Conservation (phyloP, 1,140 invertebrate species). For the Papilio dardanus region DNA sequence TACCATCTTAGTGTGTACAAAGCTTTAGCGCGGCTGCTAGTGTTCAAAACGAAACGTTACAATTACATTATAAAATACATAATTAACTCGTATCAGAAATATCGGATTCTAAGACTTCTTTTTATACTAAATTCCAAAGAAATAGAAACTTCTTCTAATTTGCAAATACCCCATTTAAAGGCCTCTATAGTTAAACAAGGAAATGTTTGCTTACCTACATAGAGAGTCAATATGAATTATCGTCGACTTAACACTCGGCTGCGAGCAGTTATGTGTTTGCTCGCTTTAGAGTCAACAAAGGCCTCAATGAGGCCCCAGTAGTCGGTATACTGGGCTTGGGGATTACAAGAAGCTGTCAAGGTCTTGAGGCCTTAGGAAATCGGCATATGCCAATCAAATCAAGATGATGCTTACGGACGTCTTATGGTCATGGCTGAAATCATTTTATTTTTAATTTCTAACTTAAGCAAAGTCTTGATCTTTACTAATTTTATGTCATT, state of each 20-base stretch:
- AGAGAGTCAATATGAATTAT: conserved; percentile 41
- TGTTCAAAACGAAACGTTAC: too few relatives aligned
- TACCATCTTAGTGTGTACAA: too few relatives aligned
- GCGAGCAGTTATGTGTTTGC: conserved; percentile 64
- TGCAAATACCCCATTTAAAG: neutral
- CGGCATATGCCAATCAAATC: neutral
- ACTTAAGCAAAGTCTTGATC: too few relatives aligned
- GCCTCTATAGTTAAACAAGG: conserved; percentile 20
- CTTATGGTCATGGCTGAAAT: too few relatives aligned
- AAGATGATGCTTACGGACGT: neutral
- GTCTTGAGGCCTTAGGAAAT: conserved; percentile 6
- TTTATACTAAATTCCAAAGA: neutral
- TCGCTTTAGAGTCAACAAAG: conserved; percentile 54
- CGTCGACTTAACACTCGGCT: conserved; percentile 56
- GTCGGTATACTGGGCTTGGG: conserved; percentile 16
- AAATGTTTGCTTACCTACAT: conserved; percentile 11
- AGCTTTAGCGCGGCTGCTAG: too few relatives aligned
- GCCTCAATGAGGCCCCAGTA: conserved; percentile 54
- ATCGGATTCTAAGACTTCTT: neutral
- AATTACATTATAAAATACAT: too few relatives aligned
- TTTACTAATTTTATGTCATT: neutral
- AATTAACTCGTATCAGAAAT: neutral
- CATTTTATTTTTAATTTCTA: too few relatives aligned
- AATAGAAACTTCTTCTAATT: neutral
- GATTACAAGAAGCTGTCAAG: conserved; percentile 14